Evolutionary conservation across 1,140 invertebrate genomes (phyloP).

Genomic region (Drosophila mayri): DNA sequence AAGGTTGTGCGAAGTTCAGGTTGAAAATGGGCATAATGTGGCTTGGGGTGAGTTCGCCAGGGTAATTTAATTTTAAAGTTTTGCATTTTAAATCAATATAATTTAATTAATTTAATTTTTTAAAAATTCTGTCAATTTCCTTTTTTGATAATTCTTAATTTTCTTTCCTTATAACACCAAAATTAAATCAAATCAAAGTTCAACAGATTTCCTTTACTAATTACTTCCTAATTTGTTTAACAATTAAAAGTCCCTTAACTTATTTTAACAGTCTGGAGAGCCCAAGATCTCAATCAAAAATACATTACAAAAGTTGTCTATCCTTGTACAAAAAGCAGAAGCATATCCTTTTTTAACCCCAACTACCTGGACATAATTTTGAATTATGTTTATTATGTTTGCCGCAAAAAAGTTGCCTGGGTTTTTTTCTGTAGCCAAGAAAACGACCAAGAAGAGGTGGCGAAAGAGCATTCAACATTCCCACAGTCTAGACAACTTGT

Average conservation of each 20-base stretch:
- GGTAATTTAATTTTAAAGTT: constrained; percentile 41
- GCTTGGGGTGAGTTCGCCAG: constrained; percentile 5
- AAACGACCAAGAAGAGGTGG: constrained; percentile 35
- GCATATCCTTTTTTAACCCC: constrained; percentile 25
- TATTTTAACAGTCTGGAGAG: constrained; percentile 3
- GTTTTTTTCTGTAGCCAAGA: constrained; percentile 18
- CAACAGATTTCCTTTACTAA: background rate
- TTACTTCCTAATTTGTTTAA: constrained; percentile 27
- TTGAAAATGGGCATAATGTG: background rate
- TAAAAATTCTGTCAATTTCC: background rate
- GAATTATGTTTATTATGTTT: constrained; percentile 59
- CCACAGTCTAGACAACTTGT: constrained; percentile 72
- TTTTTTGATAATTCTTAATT: background rate
- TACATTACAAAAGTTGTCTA: constrained; percentile 35
- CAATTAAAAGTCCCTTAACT: constrained; percentile 6
- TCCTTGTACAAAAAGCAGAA: background rate
- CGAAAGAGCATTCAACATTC: constrained; percentile 60
- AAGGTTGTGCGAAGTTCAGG: background rate
- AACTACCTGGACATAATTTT: constrained; percentile 48
- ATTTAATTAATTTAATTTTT: too few relatives aligned
- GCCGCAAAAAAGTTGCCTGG: constrained; percentile 43
- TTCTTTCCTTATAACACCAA: background rate
- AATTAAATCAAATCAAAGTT: constrained; percentile 5
- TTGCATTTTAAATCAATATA: background rate
- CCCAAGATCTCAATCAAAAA: constrained; percentile 32